Evolutionary conservation across 1,140 invertebrate genomes (phyloP), one percentile per base, ranked within the genome.

Genomic region (Drosophila pallidifrons): DNA sequence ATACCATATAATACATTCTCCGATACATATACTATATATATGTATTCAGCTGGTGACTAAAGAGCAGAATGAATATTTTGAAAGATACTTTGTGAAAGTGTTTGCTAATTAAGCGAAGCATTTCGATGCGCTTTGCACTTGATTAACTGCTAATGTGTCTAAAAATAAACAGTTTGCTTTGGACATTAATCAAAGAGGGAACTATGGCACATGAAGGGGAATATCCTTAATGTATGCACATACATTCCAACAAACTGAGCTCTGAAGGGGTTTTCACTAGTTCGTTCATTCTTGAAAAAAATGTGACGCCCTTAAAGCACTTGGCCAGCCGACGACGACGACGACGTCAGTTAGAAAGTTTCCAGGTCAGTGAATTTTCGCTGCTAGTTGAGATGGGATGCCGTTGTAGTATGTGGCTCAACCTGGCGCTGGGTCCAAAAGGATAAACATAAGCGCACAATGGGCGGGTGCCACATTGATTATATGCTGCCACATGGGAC

Each of bases 401-500:
- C 38, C 43, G 11, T 35, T 38, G 45, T 57, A 52, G 30, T 13
- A 15, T 32, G 47, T 1, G 45, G 46, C 30, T 51, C 43, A 55
- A 54, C n/a, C n/a, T 8, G 13, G 16, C 55, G 64, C 38, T 30
- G 46, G 16, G 66, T 65, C 49, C 30, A 54, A 16, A 60, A 30
- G 45, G 68, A 63, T 74, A 76, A 77, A 49, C 54, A 69, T 59
- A 72, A 71, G 52, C 45, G 49, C 43, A 82, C 59, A 76, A 79
- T 87, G 81, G 70, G 55, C 72, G 74, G 32, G 46, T 79, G 80
- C 73, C 83, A 77, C 80, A 89, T 80, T 87, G 83, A 87, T 87
- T 87, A 87, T 88, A 88, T 76, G 72, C 74, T 74, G 83, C 83
- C 83, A 87, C 83, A 87, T 87, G 85, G 83, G 83, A 88, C 77